Conservation (phyloP, 2,888 invertebrate genomes). For the Drosophila birchii region DNA sequence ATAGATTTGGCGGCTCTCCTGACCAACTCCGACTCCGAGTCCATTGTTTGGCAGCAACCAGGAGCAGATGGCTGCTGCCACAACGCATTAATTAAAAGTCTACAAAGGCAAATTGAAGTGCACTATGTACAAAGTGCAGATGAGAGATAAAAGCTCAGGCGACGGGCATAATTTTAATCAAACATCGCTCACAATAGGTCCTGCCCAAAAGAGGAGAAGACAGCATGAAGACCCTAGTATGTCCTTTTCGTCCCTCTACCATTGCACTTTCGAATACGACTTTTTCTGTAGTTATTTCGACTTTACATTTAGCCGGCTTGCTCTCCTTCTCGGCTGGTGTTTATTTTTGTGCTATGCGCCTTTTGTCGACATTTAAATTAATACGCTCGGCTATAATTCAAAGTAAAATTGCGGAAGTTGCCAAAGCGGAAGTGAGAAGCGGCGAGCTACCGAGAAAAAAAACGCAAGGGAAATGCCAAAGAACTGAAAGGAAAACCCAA, state of each 20-base stretch:
- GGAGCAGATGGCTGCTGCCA: conserved; percentile 29
- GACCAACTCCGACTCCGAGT: conserved; percentile 8
- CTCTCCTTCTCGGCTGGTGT: conserved; percentile 44
- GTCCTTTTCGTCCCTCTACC: conserved; percentile 15
- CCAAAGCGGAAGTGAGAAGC: conserved; percentile 80
- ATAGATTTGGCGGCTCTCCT: conserved; percentile 24
- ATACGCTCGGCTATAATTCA: conserved; percentile 80
- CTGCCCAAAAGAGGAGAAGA: conserved; percentile 12
- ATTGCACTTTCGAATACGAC: conserved; percentile 36
- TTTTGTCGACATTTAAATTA: conserved; percentile 79
- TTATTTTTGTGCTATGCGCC: conserved; percentile 67
- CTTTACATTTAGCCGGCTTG: conserved; percentile 27
- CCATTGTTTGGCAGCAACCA: conserved; percentile 21
- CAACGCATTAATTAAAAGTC: conserved; percentile 68
- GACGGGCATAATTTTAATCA: conserved; percentile 75
- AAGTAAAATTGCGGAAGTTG: conserved; percentile 80
- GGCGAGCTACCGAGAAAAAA: conserved; percentile 55
- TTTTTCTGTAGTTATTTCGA: conserved; percentile 46
- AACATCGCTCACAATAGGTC: conserved; percentile 58
- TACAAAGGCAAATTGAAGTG: conserved; percentile 68
- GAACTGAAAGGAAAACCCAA: conserved; percentile 44
- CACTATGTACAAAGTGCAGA: conserved; percentile 46
- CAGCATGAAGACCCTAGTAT: conserved; percentile 6
- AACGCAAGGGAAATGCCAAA: conserved; percentile 47
- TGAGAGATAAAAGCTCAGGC: conserved; percentile 22